Percentiles rank a stretch among this genome's conserved stretches.
Evolutionary conservation across 2,797 vertebrate genomes (phyloP).

Genomic region (Rhynchotus rufescens): DNA sequence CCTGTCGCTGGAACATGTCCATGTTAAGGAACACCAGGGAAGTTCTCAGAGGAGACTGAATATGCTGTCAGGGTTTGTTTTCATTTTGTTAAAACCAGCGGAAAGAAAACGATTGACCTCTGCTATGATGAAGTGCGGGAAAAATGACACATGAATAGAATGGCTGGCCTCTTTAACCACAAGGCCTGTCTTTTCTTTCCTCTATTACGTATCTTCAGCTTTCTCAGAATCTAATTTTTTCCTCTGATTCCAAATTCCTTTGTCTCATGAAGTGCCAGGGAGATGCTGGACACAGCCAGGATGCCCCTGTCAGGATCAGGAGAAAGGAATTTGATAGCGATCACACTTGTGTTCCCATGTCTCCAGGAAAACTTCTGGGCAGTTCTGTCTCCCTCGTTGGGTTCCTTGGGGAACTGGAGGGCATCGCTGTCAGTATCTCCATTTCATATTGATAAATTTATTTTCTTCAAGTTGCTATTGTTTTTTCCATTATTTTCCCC

Average conservation of each 20-base stretch:
- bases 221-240: neutral
- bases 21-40: neutral
- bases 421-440: neutral
- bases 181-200: neutral
- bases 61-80: constrained; percentile 18
- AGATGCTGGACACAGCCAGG: neutral
- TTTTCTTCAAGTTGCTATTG: neutral
- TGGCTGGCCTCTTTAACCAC: neutral
- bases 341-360: neutral
- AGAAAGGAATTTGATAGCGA: neutral
- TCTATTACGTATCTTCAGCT: neutral
- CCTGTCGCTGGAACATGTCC: neutral
- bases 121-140: constrained; percentile 25
- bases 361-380: neutral
- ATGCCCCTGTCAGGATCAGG: neutral
- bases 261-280: neutral
- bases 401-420: neutral
- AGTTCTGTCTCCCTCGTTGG: neutral
- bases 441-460: neutral
- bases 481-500: neutral
- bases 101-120: neutral
- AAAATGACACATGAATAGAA: neutral
- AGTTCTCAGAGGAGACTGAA: constrained; percentile 12
- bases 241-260: neutral
- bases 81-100: neutral